Evolutionary conservation across 2,113 vertebrate species (phyloP), one percentile per base, ranked within the genome.

Genomic region (Myotis brandtii): DNA sequence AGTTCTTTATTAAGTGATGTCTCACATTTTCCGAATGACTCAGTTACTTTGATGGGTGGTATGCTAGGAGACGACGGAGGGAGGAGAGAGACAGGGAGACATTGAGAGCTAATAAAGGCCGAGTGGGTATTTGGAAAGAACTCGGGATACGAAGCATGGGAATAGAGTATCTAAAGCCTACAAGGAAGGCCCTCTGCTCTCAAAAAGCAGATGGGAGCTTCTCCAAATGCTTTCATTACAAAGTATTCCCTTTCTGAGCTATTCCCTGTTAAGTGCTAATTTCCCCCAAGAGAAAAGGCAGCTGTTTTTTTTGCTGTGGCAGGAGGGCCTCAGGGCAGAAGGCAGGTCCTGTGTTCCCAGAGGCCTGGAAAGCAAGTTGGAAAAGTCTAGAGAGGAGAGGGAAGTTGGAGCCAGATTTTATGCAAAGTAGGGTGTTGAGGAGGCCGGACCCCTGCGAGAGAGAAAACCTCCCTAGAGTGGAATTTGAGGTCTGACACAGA

Each of bases 1-100:
- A 0, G 85, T 91, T 97, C 54, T 94, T 97, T 96, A 96, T 9
- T 3, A 32, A 93, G 69, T 89, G 12, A 48, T 97, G 96, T 97
- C 98, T 98, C 98, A 98, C 96, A 9, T 96, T 83, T 95, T 96
- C 97, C 82, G 0, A 77, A 16, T 92, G 85, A 97, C 86, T 96
- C 56, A 84, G 79, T 75, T 52, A 20, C 76, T 52, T 27, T 92
- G 97, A 86, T 69, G 97, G 96, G 82, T 82, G 95, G 85, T 88
- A 48, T 94, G 95, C 66, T 95, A 80, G 88, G 90, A 79, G 86
- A 97, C 97, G 75, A 40, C 25, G 3, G 43, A n/a, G 20, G 64
- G 75, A 76, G 70, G 37, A 50, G 86, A 86, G 40, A 54, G 52
- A 56, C 17, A 10, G 3, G 13, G 2, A 32, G 52, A 50, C 6